Conservation (phyloP, 2,113 vertebrate species). For the Ceratotherium simum region DNA sequence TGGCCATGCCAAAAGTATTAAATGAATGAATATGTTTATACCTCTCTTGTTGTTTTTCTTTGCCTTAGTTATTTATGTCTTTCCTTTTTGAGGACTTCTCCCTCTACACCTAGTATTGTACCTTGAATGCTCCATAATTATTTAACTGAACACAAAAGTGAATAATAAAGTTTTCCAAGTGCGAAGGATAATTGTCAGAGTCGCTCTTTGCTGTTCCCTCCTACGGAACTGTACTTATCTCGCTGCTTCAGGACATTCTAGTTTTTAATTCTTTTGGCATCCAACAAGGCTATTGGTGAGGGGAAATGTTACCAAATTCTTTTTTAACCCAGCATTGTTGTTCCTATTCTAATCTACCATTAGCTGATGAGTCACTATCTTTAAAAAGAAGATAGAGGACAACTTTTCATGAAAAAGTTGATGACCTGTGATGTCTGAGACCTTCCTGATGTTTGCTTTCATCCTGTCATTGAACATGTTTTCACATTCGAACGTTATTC, state of each 20-base stretch:
- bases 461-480: background rate
- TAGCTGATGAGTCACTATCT: background rate
- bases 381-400: background rate
- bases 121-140: background rate
- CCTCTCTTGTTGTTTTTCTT: background rate
- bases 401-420: background rate
- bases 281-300: background rate
- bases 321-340: background rate
- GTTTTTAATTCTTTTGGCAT: background rate
- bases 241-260: background rate
- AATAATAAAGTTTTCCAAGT: background rate
- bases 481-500: background rate
- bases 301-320: background rate
- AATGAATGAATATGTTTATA: background rate
- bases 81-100: background rate
- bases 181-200: background rate
- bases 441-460: background rate
- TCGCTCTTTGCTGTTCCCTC: background rate
- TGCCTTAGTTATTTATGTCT: background rate
- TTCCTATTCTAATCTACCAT: background rate
- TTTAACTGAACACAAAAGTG: background rate
- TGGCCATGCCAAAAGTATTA: background rate
- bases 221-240: background rate
- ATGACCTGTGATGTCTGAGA: background rate
- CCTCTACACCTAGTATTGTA: background rate